A percentile compares a stretch with the other conserved stretches of the same genome.
These are phyloP conservation scores for Iphiclides podalirius DNA, from an alignment of 2,888 invertebrate species.

Conservation along the genomic window DNA sequence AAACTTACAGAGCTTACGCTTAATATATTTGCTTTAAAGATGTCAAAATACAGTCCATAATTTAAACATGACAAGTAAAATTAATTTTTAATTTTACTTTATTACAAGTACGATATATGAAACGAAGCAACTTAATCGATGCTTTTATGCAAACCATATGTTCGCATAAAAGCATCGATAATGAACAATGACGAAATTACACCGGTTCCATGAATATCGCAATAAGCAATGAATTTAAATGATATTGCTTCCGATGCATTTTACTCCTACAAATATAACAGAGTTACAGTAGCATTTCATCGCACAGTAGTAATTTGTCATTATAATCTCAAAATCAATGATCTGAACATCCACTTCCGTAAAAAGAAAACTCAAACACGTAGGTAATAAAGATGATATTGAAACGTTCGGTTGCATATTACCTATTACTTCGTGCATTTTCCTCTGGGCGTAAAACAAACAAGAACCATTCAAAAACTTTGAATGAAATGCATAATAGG, in stretches of 20 bases:
- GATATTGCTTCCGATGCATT: slow-evolving; percentile 9
- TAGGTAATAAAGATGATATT: not conserved
- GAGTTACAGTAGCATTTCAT: slow-evolving; percentile 1
- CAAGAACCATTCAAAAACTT: slow-evolving; percentile 22
- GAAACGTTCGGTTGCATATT: not conserved
- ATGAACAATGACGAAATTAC: slow-evolving; percentile 10
- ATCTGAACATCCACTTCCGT: not conserved
- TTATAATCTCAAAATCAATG: slow-evolving; percentile 1
- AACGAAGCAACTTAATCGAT: too few species aligned
- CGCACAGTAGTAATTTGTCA: not conserved
- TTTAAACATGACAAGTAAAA: too few species aligned
- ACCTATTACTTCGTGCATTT: slow-evolving; percentile 11
- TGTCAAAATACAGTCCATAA: too few species aligned
- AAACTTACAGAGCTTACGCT: too few species aligned
- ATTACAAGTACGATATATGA: too few species aligned
- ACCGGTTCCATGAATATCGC: slow-evolving; percentile 17
- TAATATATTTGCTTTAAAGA: too few species aligned
- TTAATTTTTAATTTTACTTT: too few species aligned
- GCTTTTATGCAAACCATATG: too few species aligned
- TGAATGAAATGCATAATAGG: slow-evolving; percentile 23
- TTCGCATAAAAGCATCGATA: too few species aligned
- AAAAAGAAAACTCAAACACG: not conserved
- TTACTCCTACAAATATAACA: slow-evolving; percentile 4
- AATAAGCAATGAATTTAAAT: slow-evolving; percentile 24
- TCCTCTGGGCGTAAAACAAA: slow-evolving; percentile 11